These are phyloP conservation scores for Stictonetta naevosa DNA, from an alignment of 2,113 vertebrate species.

Conservation along the genomic window DNA sequence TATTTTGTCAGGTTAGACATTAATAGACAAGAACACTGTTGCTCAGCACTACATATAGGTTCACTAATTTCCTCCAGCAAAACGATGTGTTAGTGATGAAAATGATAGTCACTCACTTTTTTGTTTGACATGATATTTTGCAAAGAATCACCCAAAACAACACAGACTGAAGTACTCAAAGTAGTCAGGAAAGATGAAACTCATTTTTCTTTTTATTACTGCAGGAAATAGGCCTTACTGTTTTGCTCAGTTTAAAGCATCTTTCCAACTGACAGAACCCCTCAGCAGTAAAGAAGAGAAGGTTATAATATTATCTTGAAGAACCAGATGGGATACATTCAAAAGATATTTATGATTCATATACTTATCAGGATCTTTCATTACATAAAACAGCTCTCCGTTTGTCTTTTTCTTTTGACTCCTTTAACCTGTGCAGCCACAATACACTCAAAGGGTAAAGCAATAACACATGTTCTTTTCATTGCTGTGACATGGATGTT, in stretches of 20 bases:
- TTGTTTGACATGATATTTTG: background rate
- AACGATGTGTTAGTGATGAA: background rate
- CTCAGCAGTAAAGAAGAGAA: background rate
- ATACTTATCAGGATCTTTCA: constrained; percentile 17
- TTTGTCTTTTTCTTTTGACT: background rate
- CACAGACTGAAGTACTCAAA: background rate
- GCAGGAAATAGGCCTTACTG: background rate
- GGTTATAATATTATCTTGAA: constrained; percentile 6
- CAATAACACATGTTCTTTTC: constrained; percentile 28
- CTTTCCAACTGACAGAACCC: background rate
- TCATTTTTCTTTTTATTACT: background rate
- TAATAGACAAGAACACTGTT: background rate
- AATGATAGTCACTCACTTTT: background rate
- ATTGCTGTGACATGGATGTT: background rate
- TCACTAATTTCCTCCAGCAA: background rate
- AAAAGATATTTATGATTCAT: constrained; percentile 8
- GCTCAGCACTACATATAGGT: background rate
- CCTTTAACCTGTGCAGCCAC: constrained; percentile 34
- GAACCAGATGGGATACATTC: background rate
- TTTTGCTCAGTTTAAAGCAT: background rate
- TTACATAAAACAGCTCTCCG: background rate
- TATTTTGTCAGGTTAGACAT: background rate
- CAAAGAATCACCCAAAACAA: constrained; percentile 2
- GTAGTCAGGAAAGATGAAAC: background rate
- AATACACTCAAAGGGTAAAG: constrained; percentile 4